These are phyloP conservation scores for Eupithecia insigniata DNA, from an alignment of 2,888 invertebrate species.

Conservation along the genomic window DNA sequence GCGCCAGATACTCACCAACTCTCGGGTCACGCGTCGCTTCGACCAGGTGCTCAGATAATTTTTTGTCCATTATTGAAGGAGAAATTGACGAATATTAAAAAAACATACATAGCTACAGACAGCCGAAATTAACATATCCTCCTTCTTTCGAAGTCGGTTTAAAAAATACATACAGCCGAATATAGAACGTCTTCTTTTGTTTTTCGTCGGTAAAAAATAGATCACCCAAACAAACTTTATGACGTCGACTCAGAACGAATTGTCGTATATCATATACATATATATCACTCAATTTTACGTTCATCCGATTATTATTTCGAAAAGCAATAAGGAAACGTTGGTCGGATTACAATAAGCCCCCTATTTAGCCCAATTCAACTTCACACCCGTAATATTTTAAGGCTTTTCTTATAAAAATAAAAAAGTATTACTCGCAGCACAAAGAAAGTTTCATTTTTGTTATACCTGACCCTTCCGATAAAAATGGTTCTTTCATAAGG, in stretches of 20 bases:
- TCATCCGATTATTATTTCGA: conserved; percentile 15
- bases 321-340: conserved; percentile 13
- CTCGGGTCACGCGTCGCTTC: too few species aligned
- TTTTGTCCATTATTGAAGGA: too few species aligned
- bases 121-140: too few species aligned
- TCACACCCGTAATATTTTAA: conserved; percentile 32
- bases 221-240: not conserved
- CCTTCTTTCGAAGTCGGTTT: too few species aligned
- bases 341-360: conserved; percentile 24
- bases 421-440: conserved; percentile 33
- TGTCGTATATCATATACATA: not conserved
- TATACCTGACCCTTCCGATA: conserved; percentile 42
- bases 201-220: too few species aligned
- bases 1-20: too few species aligned
- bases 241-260: not conserved
- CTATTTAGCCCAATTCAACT: conserved; percentile 25
- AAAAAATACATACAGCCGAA: too few species aligned
- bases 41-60: too few species aligned
- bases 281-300: conserved; percentile 3
- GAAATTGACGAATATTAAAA: too few species aligned
- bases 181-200: too few species aligned
- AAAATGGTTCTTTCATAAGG: conserved; percentile 50
- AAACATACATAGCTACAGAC: too few species aligned
- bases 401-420: conserved; percentile 32
- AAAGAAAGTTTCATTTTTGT: conserved; percentile 30